Percentiles rank a stretch among this genome's conserved stretches.
Evolutionary conservation across 2,888 invertebrate species (phyloP).

Genomic region (Harmothoe impar): DNA sequence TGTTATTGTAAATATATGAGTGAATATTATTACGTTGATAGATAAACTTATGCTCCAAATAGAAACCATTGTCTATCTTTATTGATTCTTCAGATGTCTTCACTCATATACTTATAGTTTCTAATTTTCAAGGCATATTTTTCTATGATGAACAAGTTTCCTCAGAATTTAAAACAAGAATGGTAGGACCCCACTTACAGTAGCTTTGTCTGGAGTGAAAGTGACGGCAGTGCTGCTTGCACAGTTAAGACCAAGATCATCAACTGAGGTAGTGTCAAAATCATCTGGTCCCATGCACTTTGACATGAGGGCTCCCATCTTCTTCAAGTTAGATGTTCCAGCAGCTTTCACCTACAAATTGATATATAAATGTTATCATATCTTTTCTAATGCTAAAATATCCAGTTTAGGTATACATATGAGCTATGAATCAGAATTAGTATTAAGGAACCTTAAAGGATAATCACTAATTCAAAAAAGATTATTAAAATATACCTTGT

Average conservation of each 20-base stretch:
- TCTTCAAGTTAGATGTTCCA: background rate
- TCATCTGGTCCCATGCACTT: constrained; percentile 18
- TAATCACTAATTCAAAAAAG: background rate
- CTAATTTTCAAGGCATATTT: too few species aligned
- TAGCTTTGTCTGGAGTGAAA: constrained; percentile 22
- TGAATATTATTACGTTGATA: too few species aligned
- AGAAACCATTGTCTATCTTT: too few species aligned
- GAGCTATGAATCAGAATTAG: background rate
- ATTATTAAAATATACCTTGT: background rate
- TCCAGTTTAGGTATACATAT: too few species aligned
- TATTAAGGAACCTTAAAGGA: background rate
- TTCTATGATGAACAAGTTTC: too few species aligned
- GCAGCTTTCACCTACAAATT: background rate
- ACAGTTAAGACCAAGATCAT: constrained; percentile 16
- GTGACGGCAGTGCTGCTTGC: background rate
- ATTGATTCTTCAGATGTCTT: too few species aligned
- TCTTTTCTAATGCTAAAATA: background rate
- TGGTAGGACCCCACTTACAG: constrained; percentile 11
- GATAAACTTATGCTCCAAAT: too few species aligned
- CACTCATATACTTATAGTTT: too few species aligned
- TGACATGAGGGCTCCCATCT: constrained; percentile 1
- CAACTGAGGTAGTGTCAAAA: constrained; percentile 9
- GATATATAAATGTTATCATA: background rate
- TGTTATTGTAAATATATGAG: too few species aligned
- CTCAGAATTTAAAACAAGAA: too few species aligned